Conservation (phyloP, 2,888 invertebrate genomes). For the Yponomeuta malinellus region DNA sequence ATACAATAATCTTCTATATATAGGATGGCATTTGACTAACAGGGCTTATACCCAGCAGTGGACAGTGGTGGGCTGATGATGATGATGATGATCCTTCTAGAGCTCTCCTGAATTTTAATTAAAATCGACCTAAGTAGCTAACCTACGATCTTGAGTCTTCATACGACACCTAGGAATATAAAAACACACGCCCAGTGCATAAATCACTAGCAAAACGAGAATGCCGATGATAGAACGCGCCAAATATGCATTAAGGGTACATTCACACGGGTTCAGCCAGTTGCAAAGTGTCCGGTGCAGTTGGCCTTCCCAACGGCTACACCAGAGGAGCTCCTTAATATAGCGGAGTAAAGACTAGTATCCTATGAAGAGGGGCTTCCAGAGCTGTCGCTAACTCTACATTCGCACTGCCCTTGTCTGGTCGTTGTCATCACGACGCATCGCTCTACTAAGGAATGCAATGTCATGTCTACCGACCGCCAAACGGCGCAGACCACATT, state of each 20-base stretch:
- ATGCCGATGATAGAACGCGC: not conserved
- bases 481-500: constrained; percentile 25
- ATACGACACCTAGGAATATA: not conserved
- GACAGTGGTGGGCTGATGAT: no score
- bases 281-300: constrained; percentile 34
- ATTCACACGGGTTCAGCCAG: constrained; percentile 25
- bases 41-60: no score
- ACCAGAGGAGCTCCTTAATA: no score
- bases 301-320: no score
- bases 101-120: not conserved
- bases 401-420: constrained; percentile 64
- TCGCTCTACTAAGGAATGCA: constrained; percentile 46
- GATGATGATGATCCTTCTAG: no score
- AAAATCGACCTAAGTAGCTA: not conserved
- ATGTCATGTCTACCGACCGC: constrained; percentile 58
- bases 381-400: not conserved
- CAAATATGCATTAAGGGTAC: constrained; percentile 5
- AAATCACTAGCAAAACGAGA: not conserved
- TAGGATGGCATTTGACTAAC: no score
- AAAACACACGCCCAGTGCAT: not conserved
- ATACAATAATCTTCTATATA: no score
- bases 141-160: no score
- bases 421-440: constrained; percentile 56
- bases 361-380: no score
- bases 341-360: no score